Base-by-base conservation (phyloP, 2,797 vertebrate genomes). In the Epinephelus awoara region DNA sequence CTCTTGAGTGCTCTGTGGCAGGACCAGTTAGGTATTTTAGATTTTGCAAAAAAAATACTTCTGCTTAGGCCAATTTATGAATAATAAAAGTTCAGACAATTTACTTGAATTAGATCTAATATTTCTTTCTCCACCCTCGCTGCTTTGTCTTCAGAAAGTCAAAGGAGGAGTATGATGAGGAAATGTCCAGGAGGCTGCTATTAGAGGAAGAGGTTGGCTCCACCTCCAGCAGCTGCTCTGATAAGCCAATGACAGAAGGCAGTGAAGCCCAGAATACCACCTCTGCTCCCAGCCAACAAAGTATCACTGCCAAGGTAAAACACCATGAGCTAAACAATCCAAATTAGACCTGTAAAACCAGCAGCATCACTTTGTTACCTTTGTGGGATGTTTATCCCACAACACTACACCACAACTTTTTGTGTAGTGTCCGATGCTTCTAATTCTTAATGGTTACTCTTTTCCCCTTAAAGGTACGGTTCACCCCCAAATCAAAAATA, bases 151-250 rank as follows among this genome's bases (percentile, higher is more conserved):
- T 46, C 90, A 99, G 98, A 85, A 96, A 97, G 88, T 99, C 98
- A 8, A 99, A 98, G 89, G 97, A 99, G 82, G 98, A 99, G 85
- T 99, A 99, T 72, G 98, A 99, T 40, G 92, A 95, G 82, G 97
- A 99, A 79, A 88, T 94, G 88, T 93, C 91, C 62, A 92, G 89
- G 62, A 89, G 91, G 86, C 83, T 86, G 79, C 95, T 88, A 6
- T 63, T 81, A 14, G 87, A 90, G 23, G 91, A 92, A 23, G 90
- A 92, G 38, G 44, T 78, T 4, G 94, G 92, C 55, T 94, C 93
- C 54, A 86, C 94, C 1, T 94, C 93, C 87, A 85, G 89, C 67
- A 84, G 91, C 77, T 71, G 87, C 71, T 85, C 84, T 1, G 86
- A 94, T 49, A 88, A 87, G 69, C 82, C 82, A 13, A 14, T 57